Conservation (phyloP, 2,113 vertebrate species). For the Nothoprocta pentlandii region DNA sequence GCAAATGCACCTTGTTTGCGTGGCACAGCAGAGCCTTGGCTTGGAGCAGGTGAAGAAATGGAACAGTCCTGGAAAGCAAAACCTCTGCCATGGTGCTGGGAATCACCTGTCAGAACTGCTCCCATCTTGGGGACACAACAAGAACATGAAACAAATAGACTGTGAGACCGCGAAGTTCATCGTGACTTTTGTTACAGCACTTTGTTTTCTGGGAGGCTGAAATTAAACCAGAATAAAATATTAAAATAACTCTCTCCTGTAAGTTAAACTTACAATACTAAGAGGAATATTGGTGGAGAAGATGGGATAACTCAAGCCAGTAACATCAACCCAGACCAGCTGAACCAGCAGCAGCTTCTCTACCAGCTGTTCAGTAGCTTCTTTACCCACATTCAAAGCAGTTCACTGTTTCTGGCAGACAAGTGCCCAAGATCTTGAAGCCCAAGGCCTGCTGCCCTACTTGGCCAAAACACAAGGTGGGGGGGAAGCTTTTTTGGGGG, state of each 20-base stretch:
- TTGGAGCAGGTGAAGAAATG: neutral
- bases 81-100: accelerated
- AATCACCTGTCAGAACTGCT: neutral
- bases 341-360: neutral
- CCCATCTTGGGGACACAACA: neutral
- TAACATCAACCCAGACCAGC: neutral
- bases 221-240: slow-evolving; percentile 44
- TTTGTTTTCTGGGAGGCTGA: neutral
- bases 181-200: neutral
- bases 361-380: neutral
- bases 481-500: neutral
- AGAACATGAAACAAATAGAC: neutral
- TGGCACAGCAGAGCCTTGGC: neutral
- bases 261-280: neutral
- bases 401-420: neutral
- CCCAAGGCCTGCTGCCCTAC: neutral
- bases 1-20: neutral
- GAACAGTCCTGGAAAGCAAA: neutral
- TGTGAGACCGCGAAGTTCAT: neutral
- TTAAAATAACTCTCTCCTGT: neutral
- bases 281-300: neutral
- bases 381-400: accelerated
- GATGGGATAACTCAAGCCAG: neutral
- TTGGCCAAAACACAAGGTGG: neutral
- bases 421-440: accelerated